Evolutionary conservation across 2,797 vertebrate species (phyloP), one percentile per base, ranked within the genome.

Genomic region (Megaceryle alcyon): DNA sequence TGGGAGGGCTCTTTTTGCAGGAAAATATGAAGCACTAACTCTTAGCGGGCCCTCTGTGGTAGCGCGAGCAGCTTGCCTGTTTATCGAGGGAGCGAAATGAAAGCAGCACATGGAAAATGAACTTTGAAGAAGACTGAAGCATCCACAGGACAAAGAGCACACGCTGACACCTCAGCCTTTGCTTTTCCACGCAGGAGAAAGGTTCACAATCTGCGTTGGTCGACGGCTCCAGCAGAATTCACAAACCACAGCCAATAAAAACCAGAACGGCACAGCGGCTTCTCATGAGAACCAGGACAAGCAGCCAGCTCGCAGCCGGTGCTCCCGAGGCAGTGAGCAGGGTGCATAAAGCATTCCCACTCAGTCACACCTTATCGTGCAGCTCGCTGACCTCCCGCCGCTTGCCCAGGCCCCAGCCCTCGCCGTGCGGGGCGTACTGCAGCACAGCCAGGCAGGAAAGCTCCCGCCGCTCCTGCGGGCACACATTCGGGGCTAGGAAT

Each of bases 281-380:
- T 14, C 37, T 18, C 12, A 5, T 0, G 3, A 21, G 14, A 29
- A 26, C 29, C 37, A 9, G 0, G 0, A 26, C 33, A 6, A 3
- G 12, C 33, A 51, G 72, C 6, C 48, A 15, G 9, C 16, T 33
- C 3, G 1, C 26, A 29, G 19, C 4, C 5, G 19, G 3, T 3
- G 1, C 26, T 23, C 37, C 31, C 18, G 2, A 29, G 35, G n/a
- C 7, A 1, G 51, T 3, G 11, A 31, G 39, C 1, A 0, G 11
- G 37, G 20, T 9, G 12, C 1, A 10, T 2, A 2, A 10, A 25
- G 49, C 5, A 10, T 21, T 26, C 17, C 9, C 35, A 3, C 17
- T 2, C 22, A 23, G n/a, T 6, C 29, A 3, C 6, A 12, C 44
- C 37, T 37, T 37, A 37, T 37, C 10, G 37, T 37, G 37, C 37